A percentile compares a stretch with the other conserved stretches of the same genome.
phyloP scores from a whole-genome alignment of 2,113 vertebrate species.

The Cebus imitator region DNA sequence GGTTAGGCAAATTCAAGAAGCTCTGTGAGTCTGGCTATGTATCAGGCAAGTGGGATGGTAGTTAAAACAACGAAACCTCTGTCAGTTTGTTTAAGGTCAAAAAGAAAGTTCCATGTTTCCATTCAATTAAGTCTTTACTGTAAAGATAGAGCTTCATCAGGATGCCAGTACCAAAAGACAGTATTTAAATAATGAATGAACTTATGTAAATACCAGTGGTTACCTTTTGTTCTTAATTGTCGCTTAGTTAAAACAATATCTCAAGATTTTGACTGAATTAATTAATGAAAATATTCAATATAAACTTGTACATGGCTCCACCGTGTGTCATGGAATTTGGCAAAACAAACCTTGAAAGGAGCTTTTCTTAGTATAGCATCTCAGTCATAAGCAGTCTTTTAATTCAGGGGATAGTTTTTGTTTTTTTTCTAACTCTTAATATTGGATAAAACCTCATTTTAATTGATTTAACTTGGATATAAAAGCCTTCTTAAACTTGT shows the following conservation, averaged over 20 bases:
- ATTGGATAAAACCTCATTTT: neutral
- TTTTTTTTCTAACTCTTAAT: neutral
- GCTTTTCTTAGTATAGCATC: neutral
- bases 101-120: neutral
- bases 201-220: neutral
- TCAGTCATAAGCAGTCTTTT: neutral
- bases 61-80: neutral
- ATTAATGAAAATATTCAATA: neutral
- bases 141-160: neutral
- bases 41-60: neutral
- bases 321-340: neutral
- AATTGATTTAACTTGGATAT: neutral
- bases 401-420: neutral
- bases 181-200: neutral
- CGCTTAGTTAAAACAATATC: neutral
- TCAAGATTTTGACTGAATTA: neutral
- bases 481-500: neutral
- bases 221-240: neutral
- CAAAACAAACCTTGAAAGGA: neutral
- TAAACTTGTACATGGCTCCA: neutral
- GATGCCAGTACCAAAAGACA: neutral
- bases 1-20: neutral
- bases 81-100: neutral
- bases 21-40: neutral
- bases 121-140: neutral